Conservation (phyloP, 2,113 vertebrate species). For the Notarius quadriscutis region DNA sequence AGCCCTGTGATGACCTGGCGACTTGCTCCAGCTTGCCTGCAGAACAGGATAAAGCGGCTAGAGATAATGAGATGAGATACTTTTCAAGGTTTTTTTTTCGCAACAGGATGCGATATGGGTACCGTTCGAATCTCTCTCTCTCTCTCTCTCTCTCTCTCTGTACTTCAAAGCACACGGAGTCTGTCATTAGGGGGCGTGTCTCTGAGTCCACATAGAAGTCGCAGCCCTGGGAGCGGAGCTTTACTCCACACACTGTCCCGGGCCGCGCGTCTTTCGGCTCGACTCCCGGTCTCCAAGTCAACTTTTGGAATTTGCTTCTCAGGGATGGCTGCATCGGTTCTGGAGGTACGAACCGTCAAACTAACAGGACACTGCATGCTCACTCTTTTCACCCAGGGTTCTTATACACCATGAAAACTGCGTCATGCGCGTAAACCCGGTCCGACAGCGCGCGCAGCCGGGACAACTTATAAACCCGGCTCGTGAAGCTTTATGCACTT, state of each 20-base stretch:
- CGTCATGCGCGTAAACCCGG: background rate
- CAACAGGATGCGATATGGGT: background rate
- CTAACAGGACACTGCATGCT: background rate
- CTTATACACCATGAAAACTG: background rate
- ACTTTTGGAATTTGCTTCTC: slow-evolving; percentile 75
- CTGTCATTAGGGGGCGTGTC: slow-evolving; percentile 81
- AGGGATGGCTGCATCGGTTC: slow-evolving; percentile 82
- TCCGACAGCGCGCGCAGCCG: background rate
- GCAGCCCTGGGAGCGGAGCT: slow-evolving; percentile 61
- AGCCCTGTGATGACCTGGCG: too few species aligned
- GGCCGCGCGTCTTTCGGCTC: slow-evolving; percentile 64
- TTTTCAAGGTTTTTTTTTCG: background rate
- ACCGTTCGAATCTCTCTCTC: slow-evolving; percentile 41
- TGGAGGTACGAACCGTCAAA: slow-evolving; percentile 74
- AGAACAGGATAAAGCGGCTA: too few species aligned
- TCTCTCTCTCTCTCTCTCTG: slow-evolving; percentile 61
- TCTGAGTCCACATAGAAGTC: slow-evolving; percentile 74
- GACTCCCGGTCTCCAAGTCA: slow-evolving; percentile 65
- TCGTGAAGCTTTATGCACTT: too few species aligned
- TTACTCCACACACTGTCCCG: slow-evolving; percentile 75
- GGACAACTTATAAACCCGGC: background rate
- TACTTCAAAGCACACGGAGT: slow-evolving; percentile 72
- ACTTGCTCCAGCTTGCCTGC: too few species aligned
- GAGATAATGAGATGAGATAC: too few species aligned
- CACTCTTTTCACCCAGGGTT: background rate